These are phyloP conservation scores for Patiria pectinifera DNA, from an alignment of 53 echinoderm and acorn worm species.

Conservation along the genomic window DNA sequence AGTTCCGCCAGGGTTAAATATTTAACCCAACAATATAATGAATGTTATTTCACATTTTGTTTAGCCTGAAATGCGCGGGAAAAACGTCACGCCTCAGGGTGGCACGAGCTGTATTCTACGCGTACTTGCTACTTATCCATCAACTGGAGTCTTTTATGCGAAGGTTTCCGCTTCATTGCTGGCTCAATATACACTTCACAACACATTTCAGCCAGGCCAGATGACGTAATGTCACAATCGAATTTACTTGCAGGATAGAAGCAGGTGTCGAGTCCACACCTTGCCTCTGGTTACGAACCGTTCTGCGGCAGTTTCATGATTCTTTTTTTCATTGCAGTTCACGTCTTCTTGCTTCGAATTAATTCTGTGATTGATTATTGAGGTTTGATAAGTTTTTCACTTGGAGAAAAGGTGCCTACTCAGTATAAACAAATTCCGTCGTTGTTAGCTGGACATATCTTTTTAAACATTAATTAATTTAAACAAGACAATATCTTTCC, in stretches of 20 bases:
- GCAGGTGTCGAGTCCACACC: constrained; percentile 46
- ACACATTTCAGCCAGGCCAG: constrained; percentile 55
- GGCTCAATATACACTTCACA: constrained; percentile 35
- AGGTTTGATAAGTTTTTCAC: not conserved
- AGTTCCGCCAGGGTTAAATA: no score
- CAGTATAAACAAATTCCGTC: no score
- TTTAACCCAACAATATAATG: not conserved
- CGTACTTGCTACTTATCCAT: constrained; percentile 27
- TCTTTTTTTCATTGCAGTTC: not conserved
- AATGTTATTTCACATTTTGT: not conserved
- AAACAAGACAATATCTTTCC: no score
- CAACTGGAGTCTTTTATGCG: constrained; percentile 34
- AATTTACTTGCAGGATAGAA: constrained; percentile 43
- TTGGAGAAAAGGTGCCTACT: no score
- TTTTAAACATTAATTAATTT: no score
- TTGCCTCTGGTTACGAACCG: constrained; percentile 21
- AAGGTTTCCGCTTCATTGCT: constrained; percentile 44
- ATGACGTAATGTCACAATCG: constrained; percentile 62
- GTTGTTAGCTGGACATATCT: no score
- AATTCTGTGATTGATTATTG: not conserved
- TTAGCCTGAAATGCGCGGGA: not conserved
- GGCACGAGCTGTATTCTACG: constrained; percentile 1
- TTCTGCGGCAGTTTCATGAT: constrained; percentile 48
- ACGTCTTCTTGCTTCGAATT: not conserved
- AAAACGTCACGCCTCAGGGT: constrained; percentile 30